These are phyloP conservation scores for Pseudopipra pipra DNA, from an alignment of 2,113 vertebrate genomes.

Conservation along the genomic window DNA sequence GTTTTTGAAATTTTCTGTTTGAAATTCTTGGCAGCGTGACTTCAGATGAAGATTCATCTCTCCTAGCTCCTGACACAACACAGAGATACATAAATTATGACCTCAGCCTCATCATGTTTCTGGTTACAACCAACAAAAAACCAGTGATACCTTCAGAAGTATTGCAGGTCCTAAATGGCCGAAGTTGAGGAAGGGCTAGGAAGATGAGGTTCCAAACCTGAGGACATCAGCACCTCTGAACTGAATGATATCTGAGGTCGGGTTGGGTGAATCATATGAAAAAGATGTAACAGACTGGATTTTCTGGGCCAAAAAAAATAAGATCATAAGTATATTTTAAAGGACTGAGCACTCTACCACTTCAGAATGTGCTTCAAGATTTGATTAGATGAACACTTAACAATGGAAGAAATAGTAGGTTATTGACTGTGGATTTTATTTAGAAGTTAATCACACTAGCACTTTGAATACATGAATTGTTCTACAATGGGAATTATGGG, in stretches of 20 bases:
- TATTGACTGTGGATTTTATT: background rate
- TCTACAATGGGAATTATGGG: background rate
- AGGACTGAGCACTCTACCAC: background rate
- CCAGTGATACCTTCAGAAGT: background rate
- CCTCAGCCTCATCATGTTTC: background rate
- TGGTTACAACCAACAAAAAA: background rate
- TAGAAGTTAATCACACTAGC: background rate
- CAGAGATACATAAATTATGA: background rate
- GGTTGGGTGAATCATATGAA: background rate
- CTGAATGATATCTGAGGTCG: rapidly evolving
- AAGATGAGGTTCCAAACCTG: background rate
- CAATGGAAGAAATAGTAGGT: background rate
- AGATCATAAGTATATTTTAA: background rate
- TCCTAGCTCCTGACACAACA: background rate
- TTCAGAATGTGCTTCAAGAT: background rate
- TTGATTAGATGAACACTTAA: background rate
- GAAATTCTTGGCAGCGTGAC: background rate
- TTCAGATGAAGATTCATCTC: background rate
- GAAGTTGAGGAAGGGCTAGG: background rate
- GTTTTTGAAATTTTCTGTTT: background rate
- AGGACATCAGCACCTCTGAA: background rate
- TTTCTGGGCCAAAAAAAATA: background rate
- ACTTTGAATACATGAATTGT: background rate
- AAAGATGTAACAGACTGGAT: background rate
- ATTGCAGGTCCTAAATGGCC: background rate